A percentile compares a stretch with the other conserved stretches of the same genome.
phyloP scores from a whole-genome alignment of 30 jellyfish, hydroid and myxozoan species.

The Mastigias papua region DNA sequence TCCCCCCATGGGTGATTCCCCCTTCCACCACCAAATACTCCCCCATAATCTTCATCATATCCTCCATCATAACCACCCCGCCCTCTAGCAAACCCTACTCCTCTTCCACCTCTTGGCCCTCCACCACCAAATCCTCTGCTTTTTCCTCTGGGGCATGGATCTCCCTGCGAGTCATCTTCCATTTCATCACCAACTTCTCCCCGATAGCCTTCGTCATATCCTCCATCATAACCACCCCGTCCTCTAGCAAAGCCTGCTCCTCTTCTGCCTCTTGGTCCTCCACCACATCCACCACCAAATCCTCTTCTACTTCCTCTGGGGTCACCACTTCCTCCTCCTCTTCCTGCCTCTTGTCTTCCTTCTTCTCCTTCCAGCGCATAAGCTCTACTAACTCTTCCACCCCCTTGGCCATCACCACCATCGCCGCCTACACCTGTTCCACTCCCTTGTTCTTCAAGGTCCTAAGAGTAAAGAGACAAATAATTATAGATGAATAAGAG shows the following conservation, averaged over 20 bases:
- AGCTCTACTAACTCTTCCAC: conserved; percentile 70
- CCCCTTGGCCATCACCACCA: conserved; percentile 57
- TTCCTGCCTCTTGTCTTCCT: conserved; percentile 58
- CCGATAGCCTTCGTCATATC: conserved; percentile 69
- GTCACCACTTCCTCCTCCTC: conserved; percentile 76
- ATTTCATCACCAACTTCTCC: conserved; percentile 66
- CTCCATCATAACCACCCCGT: conserved; percentile 67
- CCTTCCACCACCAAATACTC: conserved; percentile 61
- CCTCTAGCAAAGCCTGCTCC: conserved; percentile 79
- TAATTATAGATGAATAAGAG: background rate
- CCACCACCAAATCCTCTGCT: conserved; percentile 61
- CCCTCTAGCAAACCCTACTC: conserved; percentile 25
- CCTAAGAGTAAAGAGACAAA: background rate
- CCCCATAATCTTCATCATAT: conserved; percentile 19
- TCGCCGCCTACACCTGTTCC: conserved; percentile 66
- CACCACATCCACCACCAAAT: conserved; percentile 77
- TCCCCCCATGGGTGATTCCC: conserved; percentile 71
- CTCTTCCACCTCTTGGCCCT: conserved; percentile 70
- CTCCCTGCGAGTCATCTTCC: conserved; percentile 33
- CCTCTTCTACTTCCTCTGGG: conserved; percentile 70
- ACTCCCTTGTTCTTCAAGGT: conserved; percentile 52
- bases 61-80: conserved; percentile 59
- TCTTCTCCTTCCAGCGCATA: too few relatives aligned
- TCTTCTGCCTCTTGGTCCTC: conserved; percentile 75
- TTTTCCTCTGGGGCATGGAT: background rate